Base-by-base conservation (phyloP, 2,888 invertebrate genomes). In the Agonopterix subpropinquella region DNA sequence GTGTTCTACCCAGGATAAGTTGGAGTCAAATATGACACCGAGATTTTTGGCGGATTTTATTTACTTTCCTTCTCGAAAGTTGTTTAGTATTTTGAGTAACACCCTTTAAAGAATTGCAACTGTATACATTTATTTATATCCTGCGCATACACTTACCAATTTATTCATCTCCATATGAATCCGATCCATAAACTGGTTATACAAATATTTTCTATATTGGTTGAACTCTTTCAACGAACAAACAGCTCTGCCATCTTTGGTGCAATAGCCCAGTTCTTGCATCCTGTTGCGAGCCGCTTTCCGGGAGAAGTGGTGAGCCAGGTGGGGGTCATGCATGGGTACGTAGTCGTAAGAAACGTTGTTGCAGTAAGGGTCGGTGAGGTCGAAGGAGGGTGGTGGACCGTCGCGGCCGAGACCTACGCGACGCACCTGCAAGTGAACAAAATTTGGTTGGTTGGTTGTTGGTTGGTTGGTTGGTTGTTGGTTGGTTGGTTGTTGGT, bases 211-310 rank as follows among this genome's bases (percentile, higher is more conserved):
- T 48, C 92, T 88, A 74, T 92, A 92, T 54, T 90, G 87, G 64
- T 92, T 92, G 65, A 92, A 92, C 59, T 92, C 92, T 53, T 90
- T 90, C 11, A 92, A 67, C 1, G 90, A 89, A 65, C 92, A 92
- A 1, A 92, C 89, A 0, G 92, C 92, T 47, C 91, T 82, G 1
- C 90, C 90, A 15, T 91, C 83, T 11, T 84, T 76, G 0, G 92
- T 91, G 53, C 91, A 89, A 59, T 85, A 90, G 2, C 91, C 91
- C 4, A 90, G 85, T 9, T 72, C 53, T 42, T 85, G 84, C 73
- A 92, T 79, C 35, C 89, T 75, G 57, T 73, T 70, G 43, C 76
- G 71, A 0, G 79, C 77, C 39, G 73, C 67, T 43, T 79, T 80
- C 56, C 79, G 89, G 0, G 80, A 67, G 58, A 89, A 91, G 63